Percentiles rank a stretch among this genome's conserved stretches.
Conservation (phyloP, 2,797 vertebrate genomes). For the Melanotaenia trifasciata region DNA sequence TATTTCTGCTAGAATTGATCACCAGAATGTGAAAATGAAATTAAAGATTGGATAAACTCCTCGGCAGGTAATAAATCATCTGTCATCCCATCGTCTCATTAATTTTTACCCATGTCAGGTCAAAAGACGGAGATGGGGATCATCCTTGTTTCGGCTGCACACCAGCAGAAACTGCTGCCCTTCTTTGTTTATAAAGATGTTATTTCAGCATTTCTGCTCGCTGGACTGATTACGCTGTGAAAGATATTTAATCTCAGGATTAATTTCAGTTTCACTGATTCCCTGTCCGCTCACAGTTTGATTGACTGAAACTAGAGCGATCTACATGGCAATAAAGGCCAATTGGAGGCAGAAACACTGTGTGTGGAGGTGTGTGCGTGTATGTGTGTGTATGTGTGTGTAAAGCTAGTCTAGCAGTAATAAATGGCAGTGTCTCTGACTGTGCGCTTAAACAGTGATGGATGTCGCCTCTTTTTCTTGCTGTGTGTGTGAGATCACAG, state of each 20-base stretch:
- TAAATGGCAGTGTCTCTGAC: conserved; percentile 62
- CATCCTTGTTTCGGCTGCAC: not conserved
- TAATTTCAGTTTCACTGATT: conserved; percentile 36
- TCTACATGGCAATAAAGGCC: conserved; percentile 26
- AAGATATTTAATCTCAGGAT: conserved; percentile 46
- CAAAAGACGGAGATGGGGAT: not conserved
- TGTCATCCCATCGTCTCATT: not conserved
- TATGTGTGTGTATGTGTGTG: conserved; percentile 21
- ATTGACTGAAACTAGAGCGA: conserved; percentile 33
- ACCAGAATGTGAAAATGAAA: conserved; percentile 2
- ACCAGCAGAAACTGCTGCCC: not conserved
- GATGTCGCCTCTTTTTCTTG: conserved; percentile 47
- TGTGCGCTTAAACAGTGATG: conserved; percentile 63
- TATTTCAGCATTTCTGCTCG: conserved; percentile 31
- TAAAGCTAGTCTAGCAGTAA: conserved; percentile 46
- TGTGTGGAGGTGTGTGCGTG: conserved; percentile 19
- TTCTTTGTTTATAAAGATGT: conserved; percentile 19
- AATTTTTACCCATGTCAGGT: not conserved
- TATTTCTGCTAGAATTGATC: not conserved
- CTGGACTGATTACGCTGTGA: conserved; percentile 24
- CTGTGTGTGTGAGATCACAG: conserved; percentile 30
- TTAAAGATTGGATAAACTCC: not conserved
- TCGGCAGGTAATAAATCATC: not conserved
- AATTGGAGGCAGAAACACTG: conserved; percentile 29
- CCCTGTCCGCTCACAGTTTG: conserved; percentile 27